Evolutionary conservation across 2,888 invertebrate genomes (phyloP).

Genomic region (Troides helena): DNA sequence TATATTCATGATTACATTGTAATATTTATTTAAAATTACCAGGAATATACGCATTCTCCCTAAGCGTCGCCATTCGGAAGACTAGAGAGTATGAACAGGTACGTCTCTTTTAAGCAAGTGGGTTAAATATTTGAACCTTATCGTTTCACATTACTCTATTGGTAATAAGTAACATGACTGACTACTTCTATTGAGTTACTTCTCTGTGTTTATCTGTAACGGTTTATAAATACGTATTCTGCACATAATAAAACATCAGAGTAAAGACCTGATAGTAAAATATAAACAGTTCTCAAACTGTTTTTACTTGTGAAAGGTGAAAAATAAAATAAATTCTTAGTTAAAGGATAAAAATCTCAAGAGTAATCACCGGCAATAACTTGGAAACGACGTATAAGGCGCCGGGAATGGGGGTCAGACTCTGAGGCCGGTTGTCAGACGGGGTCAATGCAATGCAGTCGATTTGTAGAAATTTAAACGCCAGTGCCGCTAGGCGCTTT

Average conservation of each 20-base stretch:
- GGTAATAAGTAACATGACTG: background rate
- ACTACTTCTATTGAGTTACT: background rate
- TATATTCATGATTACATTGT: no score
- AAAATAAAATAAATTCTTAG: background rate
- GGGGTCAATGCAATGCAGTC: conserved; percentile 56
- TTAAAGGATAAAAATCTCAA: conserved; percentile 38
- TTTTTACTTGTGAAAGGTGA: background rate
- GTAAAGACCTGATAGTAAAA: conserved; percentile 1
- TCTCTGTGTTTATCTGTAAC: background rate
- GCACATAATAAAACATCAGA: background rate
- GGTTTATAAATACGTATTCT: background rate
- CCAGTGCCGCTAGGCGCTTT: background rate
- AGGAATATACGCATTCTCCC: no score
- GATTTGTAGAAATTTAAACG: conserved; percentile 39
- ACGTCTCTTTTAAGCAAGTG: background rate
- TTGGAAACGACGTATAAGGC: conserved; percentile 59
- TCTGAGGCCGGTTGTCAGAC: conserved; percentile 47
- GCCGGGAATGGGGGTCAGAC: conserved; percentile 63
- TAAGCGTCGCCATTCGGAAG: no score
- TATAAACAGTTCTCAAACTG: background rate
- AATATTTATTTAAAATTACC: no score
- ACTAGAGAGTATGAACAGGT: no score
- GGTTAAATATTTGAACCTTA: background rate
- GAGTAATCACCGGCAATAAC: conserved; percentile 51
- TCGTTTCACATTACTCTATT: background rate